phyloP scores from a whole-genome alignment of 2,113 vertebrate genomes.

The Ovis canadensis region DNA sequence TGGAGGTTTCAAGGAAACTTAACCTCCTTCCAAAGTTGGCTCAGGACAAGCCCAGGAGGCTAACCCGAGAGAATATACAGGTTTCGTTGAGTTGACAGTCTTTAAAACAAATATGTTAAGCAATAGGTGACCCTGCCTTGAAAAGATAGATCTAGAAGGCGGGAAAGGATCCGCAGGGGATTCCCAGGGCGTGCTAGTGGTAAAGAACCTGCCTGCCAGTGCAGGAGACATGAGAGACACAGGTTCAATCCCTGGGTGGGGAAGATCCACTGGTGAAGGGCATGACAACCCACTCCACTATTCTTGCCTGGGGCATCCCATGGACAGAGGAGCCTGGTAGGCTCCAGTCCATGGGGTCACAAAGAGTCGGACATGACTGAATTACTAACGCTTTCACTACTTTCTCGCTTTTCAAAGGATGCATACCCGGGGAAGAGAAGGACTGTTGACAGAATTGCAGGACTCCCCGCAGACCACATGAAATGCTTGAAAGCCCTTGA shows the following conservation, averaged over 20 bases:
- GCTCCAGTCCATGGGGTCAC: neutral
- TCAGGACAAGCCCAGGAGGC: neutral
- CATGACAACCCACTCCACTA: neutral
- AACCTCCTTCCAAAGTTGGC: neutral
- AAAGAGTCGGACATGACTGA: neutral
- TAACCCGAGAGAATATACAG: neutral
- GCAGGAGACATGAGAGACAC: neutral
- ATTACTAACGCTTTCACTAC: neutral
- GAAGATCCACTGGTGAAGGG: neutral
- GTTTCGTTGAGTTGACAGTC: neutral
- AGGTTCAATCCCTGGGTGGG: neutral
- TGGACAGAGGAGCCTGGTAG: neutral
- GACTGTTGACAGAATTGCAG: accelerated
- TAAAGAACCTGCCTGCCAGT: neutral
- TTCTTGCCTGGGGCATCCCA: neutral
- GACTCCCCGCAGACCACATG: accelerated
- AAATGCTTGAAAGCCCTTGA: neutral
- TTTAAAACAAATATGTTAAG: neutral
- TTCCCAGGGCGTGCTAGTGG: neutral
- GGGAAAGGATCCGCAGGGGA: neutral
- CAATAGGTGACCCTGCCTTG: neutral
- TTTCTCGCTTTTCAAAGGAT: neutral
- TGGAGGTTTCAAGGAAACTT: neutral
- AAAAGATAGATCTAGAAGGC: neutral
- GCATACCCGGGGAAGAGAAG: neutral